phyloP scores from a whole-genome alignment of 2,888 invertebrate species.

The Apamea crenata region DNA sequence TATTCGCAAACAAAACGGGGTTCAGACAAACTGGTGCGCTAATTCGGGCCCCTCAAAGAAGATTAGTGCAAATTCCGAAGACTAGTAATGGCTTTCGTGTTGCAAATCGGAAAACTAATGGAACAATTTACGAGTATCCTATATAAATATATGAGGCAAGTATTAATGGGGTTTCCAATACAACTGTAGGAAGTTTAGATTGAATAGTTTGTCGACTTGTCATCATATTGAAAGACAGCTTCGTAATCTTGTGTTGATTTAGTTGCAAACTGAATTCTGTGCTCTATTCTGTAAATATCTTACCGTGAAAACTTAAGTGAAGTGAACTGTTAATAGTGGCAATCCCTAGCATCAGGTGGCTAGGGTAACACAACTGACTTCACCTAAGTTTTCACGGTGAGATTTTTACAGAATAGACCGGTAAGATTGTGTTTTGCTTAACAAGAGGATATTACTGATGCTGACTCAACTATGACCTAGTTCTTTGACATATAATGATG shows the following conservation, averaged over 20 bases:
- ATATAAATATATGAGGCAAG: constrained; percentile 6
- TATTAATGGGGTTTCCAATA: constrained; percentile 5
- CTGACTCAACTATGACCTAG: too few relatives aligned
- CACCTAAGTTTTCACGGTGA: background rate
- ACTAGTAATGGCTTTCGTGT: constrained; percentile 46
- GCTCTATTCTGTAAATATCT: background rate
- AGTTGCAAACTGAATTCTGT: background rate
- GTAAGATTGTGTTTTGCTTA: background rate
- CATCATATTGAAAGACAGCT: background rate
- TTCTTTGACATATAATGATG: too few relatives aligned
- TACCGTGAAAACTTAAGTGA: background rate
- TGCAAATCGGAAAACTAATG: constrained; percentile 47
- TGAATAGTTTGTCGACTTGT: constrained; percentile 18
- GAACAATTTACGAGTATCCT: constrained; percentile 39
- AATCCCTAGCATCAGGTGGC: background rate
- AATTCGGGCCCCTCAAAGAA: constrained; percentile 24
- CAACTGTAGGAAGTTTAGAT: background rate
- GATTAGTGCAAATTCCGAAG: constrained; percentile 46
- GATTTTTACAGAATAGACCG: background rate
- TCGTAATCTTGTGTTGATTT: background rate
- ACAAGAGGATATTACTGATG: background rate
- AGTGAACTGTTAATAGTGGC: background rate
- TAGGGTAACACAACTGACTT: background rate
- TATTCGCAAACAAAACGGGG: background rate
- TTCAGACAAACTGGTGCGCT: constrained; percentile 6